These are phyloP conservation scores for Cyphomyrus discorhynchus DNA, from an alignment of 2,113 vertebrate genomes.

Conservation along the genomic window DNA sequence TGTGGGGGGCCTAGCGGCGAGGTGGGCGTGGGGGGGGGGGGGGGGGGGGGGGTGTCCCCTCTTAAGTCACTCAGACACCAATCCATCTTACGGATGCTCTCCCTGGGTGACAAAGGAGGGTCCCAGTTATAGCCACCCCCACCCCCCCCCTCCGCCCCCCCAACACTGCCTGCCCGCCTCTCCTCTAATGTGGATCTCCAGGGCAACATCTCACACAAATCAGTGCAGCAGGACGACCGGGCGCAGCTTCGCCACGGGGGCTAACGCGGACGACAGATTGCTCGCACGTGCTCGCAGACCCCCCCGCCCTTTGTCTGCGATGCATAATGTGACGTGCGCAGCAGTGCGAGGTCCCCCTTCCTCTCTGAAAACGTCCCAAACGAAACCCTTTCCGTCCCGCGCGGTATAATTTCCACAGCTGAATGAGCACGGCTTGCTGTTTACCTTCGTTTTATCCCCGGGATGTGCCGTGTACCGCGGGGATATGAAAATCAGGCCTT, in stretches of 20 bases:
- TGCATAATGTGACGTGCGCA: not conserved
- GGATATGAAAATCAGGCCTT: slow-evolving; percentile 37
- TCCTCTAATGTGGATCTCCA: slow-evolving; percentile 10
- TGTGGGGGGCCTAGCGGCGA: too few relatives aligned
- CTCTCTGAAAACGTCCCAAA: not conserved
- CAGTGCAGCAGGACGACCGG: slow-evolving; percentile 12
- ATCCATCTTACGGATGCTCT: not conserved
- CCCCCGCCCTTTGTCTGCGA: not conserved
- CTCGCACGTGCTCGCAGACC: not conserved
- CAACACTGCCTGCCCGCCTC: slow-evolving; percentile 25
- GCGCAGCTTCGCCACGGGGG: slow-evolving; percentile 21
- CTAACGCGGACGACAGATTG: slow-evolving; percentile 21
- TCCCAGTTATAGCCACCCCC: slow-evolving; percentile 13
- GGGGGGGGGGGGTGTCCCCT: not conserved
- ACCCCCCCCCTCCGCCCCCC: not conserved
- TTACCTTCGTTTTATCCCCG: not conserved
- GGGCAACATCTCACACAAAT: not conserved
- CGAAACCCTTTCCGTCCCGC: not conserved
- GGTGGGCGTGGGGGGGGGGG: too few relatives aligned
- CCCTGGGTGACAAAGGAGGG: not conserved
- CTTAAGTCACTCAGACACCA: not conserved
- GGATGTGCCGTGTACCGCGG: not conserved
- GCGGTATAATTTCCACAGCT: not conserved
- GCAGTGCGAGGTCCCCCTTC: not conserved
- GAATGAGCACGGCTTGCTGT: not conserved